phyloP scores from a whole-genome alignment of 1,140 invertebrate genomes.

The Alviniconcha marisindica region DNA sequence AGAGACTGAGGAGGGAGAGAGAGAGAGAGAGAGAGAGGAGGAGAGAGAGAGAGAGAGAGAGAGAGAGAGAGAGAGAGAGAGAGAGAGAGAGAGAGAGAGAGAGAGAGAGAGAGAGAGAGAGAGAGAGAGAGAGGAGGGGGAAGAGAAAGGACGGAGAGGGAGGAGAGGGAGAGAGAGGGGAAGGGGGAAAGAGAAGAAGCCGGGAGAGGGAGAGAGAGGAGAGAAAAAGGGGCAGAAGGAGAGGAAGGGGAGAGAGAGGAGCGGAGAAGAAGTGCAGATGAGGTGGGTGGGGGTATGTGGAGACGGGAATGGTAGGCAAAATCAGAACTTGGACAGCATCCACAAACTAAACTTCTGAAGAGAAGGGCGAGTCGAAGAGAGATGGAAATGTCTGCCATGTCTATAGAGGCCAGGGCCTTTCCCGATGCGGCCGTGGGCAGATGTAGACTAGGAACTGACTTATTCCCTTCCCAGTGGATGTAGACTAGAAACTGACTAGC shows the following conservation, averaged over 20 bases:
- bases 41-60: neutral
- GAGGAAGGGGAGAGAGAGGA: neutral
- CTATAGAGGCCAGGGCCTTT: too few species aligned
- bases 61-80: neutral
- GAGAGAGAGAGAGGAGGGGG: neutral
- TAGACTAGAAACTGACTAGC: too few species aligned
- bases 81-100: neutral
- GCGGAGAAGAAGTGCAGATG: neutral
- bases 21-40: neutral
- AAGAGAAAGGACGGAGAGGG: neutral
- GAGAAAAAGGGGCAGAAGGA: neutral
- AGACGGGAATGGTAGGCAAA: too few species aligned
- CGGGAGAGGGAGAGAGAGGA: neutral
- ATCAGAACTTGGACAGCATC: too few species aligned
- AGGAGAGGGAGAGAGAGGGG: neutral
- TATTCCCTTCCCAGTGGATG: too few species aligned
- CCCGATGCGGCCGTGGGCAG: too few species aligned
- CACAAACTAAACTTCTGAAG: too few species aligned
- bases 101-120: neutral
- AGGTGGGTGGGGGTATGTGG: neutral
- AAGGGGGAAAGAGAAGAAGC: neutral
- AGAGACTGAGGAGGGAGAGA: neutral
- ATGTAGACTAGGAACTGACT: too few species aligned
- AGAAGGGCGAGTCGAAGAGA: too few species aligned
- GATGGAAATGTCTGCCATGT: too few species aligned